Evolutionary conservation across 2,888 invertebrate genomes (phyloP), one percentile per base, ranked within the genome.

Genomic region (Brenthis ino): DNA sequence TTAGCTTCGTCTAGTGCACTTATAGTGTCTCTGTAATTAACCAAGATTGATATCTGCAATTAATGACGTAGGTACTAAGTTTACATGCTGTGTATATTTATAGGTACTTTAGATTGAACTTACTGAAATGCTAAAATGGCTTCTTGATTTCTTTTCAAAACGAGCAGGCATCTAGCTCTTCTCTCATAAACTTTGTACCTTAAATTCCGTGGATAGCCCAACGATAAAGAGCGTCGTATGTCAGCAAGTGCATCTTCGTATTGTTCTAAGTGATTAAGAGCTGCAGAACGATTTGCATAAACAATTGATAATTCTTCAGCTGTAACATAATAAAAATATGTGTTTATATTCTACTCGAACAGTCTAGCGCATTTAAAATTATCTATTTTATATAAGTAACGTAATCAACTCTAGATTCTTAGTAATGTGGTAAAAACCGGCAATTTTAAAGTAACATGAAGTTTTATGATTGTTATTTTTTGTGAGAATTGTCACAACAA

Each of bases 231-330:
- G 67, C 95, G 93, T 61, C 94, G 92, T n/a, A 96, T 95, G 79
- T 98, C 97, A 11, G 94, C 89, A 53, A 98, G 82, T 0, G 96
- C 94, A 57, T 95, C 93, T 73, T 95, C 94, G 80, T 94, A 95
- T 74, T 95, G 94, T 71, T 95, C 91, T 82, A 97, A 84, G 79
- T 97, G 96, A 79, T 96, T 96, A 51, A 97, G 91, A 0, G 96
- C 94, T 0, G 97, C 97, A 47, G 97, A 97, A 12, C 97, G 94
- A 84, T 97, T 98, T 0, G 96, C 97, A 75, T 96, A 89, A 6
- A 96, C 91, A 54, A 97, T 94, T 0, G 96, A 93, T 4, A 96
- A 83, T 65, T 96, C 95, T 75, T 91, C 88, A 70, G 86, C 95
- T 95, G 81, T 63, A 79, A 80, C 75, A 63, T 57, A 65, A 48